Conservation (phyloP, 2,888 invertebrate species). For the Latrodectus hesperus region DNA sequence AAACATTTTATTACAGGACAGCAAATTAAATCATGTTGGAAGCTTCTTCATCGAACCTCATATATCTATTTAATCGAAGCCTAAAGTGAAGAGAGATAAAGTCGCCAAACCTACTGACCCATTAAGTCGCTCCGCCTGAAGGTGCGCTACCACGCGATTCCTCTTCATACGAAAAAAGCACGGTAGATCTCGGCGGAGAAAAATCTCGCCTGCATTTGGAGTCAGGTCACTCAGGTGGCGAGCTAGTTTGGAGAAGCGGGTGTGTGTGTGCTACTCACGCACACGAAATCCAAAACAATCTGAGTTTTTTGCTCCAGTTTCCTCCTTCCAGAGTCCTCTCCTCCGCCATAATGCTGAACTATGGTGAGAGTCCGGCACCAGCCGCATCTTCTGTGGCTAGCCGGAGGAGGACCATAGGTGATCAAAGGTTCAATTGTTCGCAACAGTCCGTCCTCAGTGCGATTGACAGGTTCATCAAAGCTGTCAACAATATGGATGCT, state of each 20-base stretch:
- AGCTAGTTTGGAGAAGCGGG: constrained; percentile 60
- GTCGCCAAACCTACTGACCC: constrained; percentile 43
- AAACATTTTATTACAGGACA: no score
- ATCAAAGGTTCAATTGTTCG: constrained; percentile 77
- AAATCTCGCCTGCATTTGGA: constrained; percentile 51
- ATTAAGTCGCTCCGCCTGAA: constrained; percentile 34
- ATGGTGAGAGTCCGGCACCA: constrained; percentile 55
- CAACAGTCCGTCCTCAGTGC: constrained; percentile 87
- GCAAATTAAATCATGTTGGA: no score
- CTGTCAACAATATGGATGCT: constrained; percentile 75
- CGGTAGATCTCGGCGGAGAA: constrained; percentile 44
- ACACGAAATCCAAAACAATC: constrained; percentile 54
- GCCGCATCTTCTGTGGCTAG: constrained; percentile 12
- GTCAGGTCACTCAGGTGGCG: constrained; percentile 66
- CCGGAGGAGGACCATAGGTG: constrained; percentile 30
- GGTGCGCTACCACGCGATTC: constrained; percentile 43
- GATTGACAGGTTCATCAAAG: constrained; percentile 74
- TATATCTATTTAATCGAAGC: background rate
- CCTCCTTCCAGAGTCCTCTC: background rate
- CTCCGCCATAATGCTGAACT: constrained; percentile 60
- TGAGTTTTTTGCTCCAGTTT: background rate
- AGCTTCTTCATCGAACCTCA: no score
- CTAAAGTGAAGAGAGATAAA: constrained; percentile 2
- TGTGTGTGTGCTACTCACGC: constrained; percentile 58
- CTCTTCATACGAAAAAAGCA: constrained; percentile 11